These are phyloP conservation scores for Silurus asotus DNA, from an alignment of 2,113 vertebrate genomes.

Conservation along the genomic window DNA sequence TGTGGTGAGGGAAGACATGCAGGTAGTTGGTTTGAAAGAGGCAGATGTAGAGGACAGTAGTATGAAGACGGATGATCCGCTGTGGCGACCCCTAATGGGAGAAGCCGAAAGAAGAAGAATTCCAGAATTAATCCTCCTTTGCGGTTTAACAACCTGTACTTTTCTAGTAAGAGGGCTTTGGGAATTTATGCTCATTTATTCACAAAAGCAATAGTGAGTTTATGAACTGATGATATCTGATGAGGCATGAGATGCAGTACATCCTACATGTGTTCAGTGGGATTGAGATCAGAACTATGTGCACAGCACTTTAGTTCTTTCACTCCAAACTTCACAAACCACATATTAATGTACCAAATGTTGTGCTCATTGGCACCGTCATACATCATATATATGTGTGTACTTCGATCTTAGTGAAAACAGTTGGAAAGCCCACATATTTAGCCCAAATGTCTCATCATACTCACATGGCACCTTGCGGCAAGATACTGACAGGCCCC, in stretches of 20 bases:
- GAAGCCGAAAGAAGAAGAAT: too few relatives aligned
- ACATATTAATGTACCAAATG: too few relatives aligned
- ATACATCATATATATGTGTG: background rate
- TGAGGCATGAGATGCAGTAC: background rate
- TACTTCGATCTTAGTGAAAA: background rate
- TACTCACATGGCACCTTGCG: constrained; percentile 96
- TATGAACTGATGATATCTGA: background rate
- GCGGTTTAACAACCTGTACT: background rate
- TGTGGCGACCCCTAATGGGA: too few relatives aligned
- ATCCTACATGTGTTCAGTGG: background rate
- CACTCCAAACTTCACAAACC: background rate
- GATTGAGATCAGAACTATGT: background rate
- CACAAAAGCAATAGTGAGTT: background rate
- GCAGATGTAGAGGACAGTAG: too few relatives aligned
- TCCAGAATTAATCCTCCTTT: background rate
- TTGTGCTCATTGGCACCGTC: background rate
- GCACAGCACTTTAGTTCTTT: background rate
- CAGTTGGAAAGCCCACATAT: background rate
- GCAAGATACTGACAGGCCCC: constrained; percentile 97
- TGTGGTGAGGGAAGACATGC: too few relatives aligned
- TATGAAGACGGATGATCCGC: too few relatives aligned
- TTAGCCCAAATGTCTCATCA: background rate
- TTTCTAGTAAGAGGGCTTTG: background rate
- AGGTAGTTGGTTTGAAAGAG: too few relatives aligned
- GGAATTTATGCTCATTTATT: background rate